A percentile compares a stretch with the other conserved stretches of the same genome.
Conservation (phyloP, 1,140 invertebrate species). For the Oncopeltus fasciatus region DNA sequence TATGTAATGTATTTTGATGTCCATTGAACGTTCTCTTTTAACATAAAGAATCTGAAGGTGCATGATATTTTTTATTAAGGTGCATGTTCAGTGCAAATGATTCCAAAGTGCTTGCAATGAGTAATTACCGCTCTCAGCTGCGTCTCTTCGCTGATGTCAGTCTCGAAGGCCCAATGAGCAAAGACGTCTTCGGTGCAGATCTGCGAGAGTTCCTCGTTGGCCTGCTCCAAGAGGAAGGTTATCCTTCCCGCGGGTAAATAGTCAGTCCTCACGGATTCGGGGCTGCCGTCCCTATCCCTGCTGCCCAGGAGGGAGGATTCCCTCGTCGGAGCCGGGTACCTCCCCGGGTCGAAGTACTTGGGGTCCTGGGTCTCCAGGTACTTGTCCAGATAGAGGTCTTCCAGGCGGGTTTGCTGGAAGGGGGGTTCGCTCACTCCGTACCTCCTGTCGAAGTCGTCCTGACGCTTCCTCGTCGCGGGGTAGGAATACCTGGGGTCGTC, state of each 20-base stretch:
- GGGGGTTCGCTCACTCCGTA: not conserved
- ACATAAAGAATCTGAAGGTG: no score
- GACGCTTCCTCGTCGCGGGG: no score
- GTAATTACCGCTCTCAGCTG: slow-evolving; percentile 67
- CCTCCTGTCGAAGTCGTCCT: not conserved
- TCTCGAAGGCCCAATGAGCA: slow-evolving; percentile 76
- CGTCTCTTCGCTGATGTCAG: slow-evolving; percentile 66
- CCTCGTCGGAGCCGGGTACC: slow-evolving; percentile 4
- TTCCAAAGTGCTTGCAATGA: no score
- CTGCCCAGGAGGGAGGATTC: not conserved
- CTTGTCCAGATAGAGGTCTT: slow-evolving; percentile 8
- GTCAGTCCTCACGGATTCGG: not conserved
- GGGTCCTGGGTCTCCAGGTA: slow-evolving; percentile 22
- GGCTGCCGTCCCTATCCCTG: slow-evolving; percentile 4
- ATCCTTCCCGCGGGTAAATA: slow-evolving; percentile 25
- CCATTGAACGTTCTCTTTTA: no score
- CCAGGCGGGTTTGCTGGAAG: not conserved
- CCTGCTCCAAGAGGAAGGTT: slow-evolving; percentile 41
- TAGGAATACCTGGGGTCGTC: not conserved
- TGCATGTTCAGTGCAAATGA: no score
- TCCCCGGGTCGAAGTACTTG: slow-evolving; percentile 19
- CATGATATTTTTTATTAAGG: no score
- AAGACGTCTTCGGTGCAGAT: slow-evolving; percentile 67
- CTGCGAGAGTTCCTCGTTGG: slow-evolving; percentile 55
- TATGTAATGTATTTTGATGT: no score